Conservation (phyloP, 2,113 vertebrate species). For the Porphyrio hochstetteri region DNA sequence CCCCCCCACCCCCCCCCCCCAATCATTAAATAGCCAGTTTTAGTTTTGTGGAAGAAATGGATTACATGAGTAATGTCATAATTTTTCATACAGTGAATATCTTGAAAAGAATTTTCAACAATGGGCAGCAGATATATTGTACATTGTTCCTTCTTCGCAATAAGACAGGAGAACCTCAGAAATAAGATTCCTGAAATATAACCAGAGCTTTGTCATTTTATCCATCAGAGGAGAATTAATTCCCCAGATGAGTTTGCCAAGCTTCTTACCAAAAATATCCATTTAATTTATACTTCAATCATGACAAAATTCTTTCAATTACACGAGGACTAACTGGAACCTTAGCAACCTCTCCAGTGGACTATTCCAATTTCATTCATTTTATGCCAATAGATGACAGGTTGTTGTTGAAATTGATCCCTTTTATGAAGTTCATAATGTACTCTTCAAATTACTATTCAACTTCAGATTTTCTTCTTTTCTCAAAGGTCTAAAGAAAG, state of each 20-base stretch:
- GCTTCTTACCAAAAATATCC: slow-evolving; percentile 39
- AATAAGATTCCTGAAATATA: slow-evolving; percentile 8
- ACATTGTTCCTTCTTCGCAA: neutral
- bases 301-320: slow-evolving; percentile 45
- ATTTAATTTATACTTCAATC: slow-evolving; percentile 43
- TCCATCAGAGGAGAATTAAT: slow-evolving; percentile 31
- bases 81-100: neutral
- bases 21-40: neutral
- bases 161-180: neutral
- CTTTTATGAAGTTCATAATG: slow-evolving; percentile 35
- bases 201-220: neutral
- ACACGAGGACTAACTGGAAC: slow-evolving; percentile 18
- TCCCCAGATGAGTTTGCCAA: slow-evolving; percentile 6
- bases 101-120: neutral
- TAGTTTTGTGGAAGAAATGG: neutral
- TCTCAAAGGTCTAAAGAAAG: slow-evolving; percentile 16
- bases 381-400: slow-evolving; percentile 33
- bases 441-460: slow-evolving; percentile 21
- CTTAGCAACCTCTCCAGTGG: neutral
- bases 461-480: slow-evolving; percentile 23
- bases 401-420: slow-evolving; percentile 61
- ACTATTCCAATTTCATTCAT: slow-evolving; percentile 13
- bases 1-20: too few relatives aligned
- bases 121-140: neutral
- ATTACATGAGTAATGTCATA: neutral